These are phyloP conservation scores for Enteromius anoplus DNA, from an alignment of 2,797 vertebrate species.

Conservation along the genomic window DNA sequence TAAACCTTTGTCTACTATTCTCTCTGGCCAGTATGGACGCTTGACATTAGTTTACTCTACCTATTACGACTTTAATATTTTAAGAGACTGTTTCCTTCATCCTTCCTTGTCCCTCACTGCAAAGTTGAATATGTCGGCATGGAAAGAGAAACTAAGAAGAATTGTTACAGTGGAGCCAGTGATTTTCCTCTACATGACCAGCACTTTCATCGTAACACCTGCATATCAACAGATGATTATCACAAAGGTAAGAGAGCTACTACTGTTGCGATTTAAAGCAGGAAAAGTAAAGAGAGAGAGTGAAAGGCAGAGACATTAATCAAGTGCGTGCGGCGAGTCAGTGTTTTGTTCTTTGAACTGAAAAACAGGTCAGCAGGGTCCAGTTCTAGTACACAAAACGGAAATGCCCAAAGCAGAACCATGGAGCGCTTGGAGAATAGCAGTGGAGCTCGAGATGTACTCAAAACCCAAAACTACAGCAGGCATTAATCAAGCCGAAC, in stretches of 20 bases:
- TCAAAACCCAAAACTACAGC: slow-evolving; percentile 55
- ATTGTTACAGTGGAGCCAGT: slow-evolving; percentile 67
- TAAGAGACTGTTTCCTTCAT: background rate
- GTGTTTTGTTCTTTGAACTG: slow-evolving; percentile 52
- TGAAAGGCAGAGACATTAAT: slow-evolving; percentile 47
- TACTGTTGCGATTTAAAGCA: slow-evolving; percentile 2
- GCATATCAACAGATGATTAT: slow-evolving; percentile 66
- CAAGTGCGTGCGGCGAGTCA: slow-evolving; percentile 33
- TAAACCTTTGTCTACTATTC: background rate
- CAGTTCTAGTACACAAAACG: slow-evolving; percentile 45
- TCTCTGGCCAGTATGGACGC: slow-evolving; percentile 15
- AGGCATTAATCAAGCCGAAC: slow-evolving; percentile 58
- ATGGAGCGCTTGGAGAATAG: slow-evolving; percentile 26
- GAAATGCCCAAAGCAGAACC: slow-evolving; percentile 42
- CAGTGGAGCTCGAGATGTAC: slow-evolving; percentile 42
- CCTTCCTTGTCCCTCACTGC: background rate
- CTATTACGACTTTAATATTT: slow-evolving; percentile 16
- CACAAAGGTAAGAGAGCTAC: slow-evolving; percentile 61
- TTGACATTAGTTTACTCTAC: slow-evolving; percentile 30
- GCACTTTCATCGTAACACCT: slow-evolving; percentile 60
- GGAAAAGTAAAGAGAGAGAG: slow-evolving; percentile 8
- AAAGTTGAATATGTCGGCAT: slow-evolving; percentile 54
- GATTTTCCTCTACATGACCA: slow-evolving; percentile 66
- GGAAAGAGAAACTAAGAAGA: slow-evolving; percentile 53
- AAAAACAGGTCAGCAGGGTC: slow-evolving; percentile 58